Conservation (phyloP, 2,888 invertebrate genomes). For the Charanyca ferruginea region DNA sequence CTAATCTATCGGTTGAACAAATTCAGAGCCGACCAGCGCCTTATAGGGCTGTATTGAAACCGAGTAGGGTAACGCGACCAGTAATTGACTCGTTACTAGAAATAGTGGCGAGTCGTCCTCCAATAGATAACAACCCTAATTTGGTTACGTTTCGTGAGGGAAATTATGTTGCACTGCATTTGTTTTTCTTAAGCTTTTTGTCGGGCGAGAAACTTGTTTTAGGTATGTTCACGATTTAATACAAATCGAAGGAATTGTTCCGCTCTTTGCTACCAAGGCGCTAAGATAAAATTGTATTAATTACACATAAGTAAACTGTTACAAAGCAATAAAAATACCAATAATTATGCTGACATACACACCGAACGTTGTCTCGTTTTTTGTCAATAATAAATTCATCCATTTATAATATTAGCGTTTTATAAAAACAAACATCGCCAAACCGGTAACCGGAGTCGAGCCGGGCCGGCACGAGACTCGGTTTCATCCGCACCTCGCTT, state of each 20-base stretch:
- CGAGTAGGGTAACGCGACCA: constrained; percentile 69
- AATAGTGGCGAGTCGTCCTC: constrained; percentile 47
- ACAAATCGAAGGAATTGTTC: constrained; percentile 15
- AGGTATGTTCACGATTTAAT: constrained; percentile 9
- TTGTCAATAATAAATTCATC: constrained; percentile 62
- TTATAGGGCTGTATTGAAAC: constrained; percentile 69
- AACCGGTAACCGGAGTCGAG: constrained; percentile 61
- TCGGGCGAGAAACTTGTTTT: constrained; percentile 13
- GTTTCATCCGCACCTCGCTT: constrained; percentile 68
- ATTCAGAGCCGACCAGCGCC: constrained; percentile 66
- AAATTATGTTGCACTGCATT: constrained; percentile 47
- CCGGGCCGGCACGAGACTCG: constrained; percentile 61
- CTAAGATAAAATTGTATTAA: constrained; percentile 48
- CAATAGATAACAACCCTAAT: constrained; percentile 54
- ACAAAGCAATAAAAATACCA: constrained; percentile 53
- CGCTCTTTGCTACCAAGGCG: constrained; percentile 16
- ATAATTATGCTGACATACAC: constrained; percentile 56
- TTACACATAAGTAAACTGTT: constrained; percentile 50
- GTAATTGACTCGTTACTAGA: constrained; percentile 84
- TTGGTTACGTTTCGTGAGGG: constrained; percentile 45
- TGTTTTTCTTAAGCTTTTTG: constrained; percentile 39
- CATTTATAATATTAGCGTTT: constrained; percentile 57
- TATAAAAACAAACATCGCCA: constrained; percentile 74
- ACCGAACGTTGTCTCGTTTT: constrained; percentile 40
- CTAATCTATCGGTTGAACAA: constrained; percentile 70